Evolutionary conservation across 2,797 vertebrate genomes (phyloP), one percentile per base, ranked within the genome.

Genomic region (Eidolon dupreanum): DNA sequence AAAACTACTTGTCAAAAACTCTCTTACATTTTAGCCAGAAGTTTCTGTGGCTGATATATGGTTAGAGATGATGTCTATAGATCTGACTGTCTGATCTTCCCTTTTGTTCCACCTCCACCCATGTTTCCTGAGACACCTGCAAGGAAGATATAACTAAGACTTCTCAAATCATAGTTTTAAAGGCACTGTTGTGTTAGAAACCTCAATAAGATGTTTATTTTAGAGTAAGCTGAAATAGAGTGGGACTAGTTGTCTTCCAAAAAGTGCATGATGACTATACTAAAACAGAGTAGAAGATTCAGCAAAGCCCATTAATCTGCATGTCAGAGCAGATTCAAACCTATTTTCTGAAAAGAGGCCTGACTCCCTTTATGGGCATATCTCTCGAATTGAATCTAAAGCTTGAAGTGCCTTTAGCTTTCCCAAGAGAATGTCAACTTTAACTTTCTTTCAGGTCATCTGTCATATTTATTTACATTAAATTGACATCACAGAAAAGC

Each of bases 51-150:
- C 11, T 8, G 28, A 49, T 53, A 6, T 2, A 31, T 11, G 5
- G 2, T 74, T 20, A 38, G 10, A 68, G 17, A 33, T 75, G 19
- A 55, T 3, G 15, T 16, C 49, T 49, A 16, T 5, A 66, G 6
- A 63, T 43, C 28, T 10, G 15, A n/a, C 13, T 24, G 11, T 8
- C 26, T 49, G 49, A 49, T 49, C 8, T 49, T 57, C 22, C 57
- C 24, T 66, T 33, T n/a, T n/a, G 1, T 55, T 24, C 2, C 12
- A 19, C 3, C 1, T 28, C 7, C 36, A 3, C 1, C 9, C 0
- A 6, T 2, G 17, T n/a, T 46, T 63, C 8, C 65, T 43, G 49
- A 78, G 70, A 83, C 6, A 83, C 22, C 5, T 31, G 20, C 6
- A 75, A 41, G n/a, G 26, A 57, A 85, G 22, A 41, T 11, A 46